Base-by-base conservation (phyloP, 2,888 invertebrate species). In the Scotopteryx bipunctaria region DNA sequence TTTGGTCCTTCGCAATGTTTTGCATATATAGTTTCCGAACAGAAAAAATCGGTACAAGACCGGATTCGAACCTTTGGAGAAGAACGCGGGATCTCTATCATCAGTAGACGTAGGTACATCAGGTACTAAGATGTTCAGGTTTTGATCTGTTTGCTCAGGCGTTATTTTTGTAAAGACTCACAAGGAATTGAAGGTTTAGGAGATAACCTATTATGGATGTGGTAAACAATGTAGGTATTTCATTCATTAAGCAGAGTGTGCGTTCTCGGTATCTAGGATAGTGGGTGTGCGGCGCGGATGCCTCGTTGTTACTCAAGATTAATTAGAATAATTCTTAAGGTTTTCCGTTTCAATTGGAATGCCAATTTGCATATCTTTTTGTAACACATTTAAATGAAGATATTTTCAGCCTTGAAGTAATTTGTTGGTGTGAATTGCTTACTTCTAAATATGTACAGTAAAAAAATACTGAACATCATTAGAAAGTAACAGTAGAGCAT, bases 401-500 rank as follows among this genome's bases (percentile, higher is more conserved):
- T 0, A 13, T 19, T 11, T 9, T 27, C 14, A 9, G 29, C 17
- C 27, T n/a, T 36, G 11, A 17, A 11, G n/a, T 17, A 37, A n/a
- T 13, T 31, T 17, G 17, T 31, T 25, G 8, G 8, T 6, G 1
- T 15, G n/a, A n/a, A 23, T 4, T 23, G 11, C 3, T 27, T 11
- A 27, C 27, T 31, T n/a, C n/a, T 1, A 40, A 19, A 16, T 27
- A 13, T 21, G 23, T 32, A 25, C 13, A 6, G 17, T 25, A 50
- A 49, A 44, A 15, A 35, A 42, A 46, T 37, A 37, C 23, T 35
- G 5, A 31, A 17, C 33, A 31, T 78, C 78, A 78, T 78, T 83
- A 81, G 83, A 84, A 84, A 81, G 81, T 78, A 74, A 70, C 64
- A 69, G 67, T 64, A 65, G 61, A 47, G 27, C 51, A 59, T 67